Evolutionary conservation across 2,888 invertebrate genomes (phyloP).

Genomic region (Microdon myrmicae): DNA sequence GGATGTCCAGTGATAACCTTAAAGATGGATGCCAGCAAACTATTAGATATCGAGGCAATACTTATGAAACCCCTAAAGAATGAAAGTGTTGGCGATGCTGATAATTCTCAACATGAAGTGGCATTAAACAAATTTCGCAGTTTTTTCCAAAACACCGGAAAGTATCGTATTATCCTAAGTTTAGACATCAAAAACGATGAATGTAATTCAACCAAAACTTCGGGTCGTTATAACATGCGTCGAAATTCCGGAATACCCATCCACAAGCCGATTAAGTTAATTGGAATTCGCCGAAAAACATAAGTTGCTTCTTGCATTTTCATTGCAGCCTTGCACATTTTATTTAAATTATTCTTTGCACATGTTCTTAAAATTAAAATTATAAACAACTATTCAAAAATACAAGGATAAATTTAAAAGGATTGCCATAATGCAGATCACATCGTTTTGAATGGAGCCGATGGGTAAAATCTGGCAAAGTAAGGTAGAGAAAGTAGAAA

Average conservation of each 20-base stretch:
- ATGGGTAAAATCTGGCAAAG: constrained; percentile 1
- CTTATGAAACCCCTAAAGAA: neutral
- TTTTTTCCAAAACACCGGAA: constrained; percentile 11
- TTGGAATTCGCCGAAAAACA: constrained; percentile 12
- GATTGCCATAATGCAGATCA: constrained; percentile 24
- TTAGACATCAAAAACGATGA: constrained; percentile 17
- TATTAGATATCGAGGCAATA: constrained; percentile 9
- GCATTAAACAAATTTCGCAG: neutral
- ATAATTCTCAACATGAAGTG: neutral
- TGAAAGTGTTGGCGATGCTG: constrained; percentile 7
- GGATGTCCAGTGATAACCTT: constrained; percentile 18
- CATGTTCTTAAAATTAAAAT: constrained; percentile 42
- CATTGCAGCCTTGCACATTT: constrained; percentile 45
- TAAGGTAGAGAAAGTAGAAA: neutral
- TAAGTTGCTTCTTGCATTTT: constrained; percentile 32
- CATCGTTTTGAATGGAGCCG: constrained; percentile 4
- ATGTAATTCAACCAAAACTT: neutral
- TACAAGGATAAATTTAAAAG: constrained; percentile 31
- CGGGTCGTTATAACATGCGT: neutral
- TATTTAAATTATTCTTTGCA: constrained; percentile 42
- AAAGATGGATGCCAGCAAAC: constrained; percentile 4
- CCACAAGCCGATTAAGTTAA: neutral
- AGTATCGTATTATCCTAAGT: constrained; percentile 15
- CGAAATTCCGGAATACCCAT: constrained; percentile 4
- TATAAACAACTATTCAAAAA: constrained; percentile 29